Percentiles rank a stretch among this genome's conserved stretches.
Evolutionary conservation across 2,797 vertebrate species (phyloP).

Genomic region (Spea hammondii): DNA sequence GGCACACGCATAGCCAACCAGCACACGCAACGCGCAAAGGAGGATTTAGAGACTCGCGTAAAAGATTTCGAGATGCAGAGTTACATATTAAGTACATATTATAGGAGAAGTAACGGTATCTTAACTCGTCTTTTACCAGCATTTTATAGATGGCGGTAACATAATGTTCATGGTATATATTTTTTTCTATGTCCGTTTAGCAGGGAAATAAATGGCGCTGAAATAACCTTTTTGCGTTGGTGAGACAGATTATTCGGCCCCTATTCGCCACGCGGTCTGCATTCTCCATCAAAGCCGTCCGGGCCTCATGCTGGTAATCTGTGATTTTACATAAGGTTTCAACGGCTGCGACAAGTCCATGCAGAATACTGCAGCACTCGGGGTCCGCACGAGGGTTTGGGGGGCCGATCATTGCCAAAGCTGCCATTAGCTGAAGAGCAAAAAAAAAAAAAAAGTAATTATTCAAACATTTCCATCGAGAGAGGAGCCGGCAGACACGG

Average conservation of each 20-base stretch:
- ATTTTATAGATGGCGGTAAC: no score
- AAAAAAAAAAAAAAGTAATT: neutral
- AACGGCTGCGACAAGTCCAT: constrained; percentile 90
- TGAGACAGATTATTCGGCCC: constrained; percentile 93
- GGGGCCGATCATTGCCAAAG: constrained; percentile 90
- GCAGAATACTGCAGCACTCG: constrained; percentile 94
- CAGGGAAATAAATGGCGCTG: no score
- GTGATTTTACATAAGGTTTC: constrained; percentile 94
- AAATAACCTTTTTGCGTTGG: constrained; percentile 91
- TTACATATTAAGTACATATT: no score
- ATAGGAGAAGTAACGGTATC: no score
- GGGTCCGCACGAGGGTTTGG: constrained; percentile 92
- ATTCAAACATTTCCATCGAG: no score
- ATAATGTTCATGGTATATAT: no score
- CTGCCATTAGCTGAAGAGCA: constrained; percentile 84
- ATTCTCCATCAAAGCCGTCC: constrained; percentile 86
- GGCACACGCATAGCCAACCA: neutral
- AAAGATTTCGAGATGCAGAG: no score
- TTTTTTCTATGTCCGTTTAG: no score
- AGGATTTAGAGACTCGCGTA: no score
- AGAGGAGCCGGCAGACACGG: no score
- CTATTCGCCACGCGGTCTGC: constrained; percentile 91
- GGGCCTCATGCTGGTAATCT: constrained; percentile 88
- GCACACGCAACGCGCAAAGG: neutral
- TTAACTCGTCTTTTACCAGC: no score